A percentile compares a stretch with the other conserved stretches of the same genome.
phyloP scores from a whole-genome alignment of 2,888 invertebrate species.

The Yponomeuta cagnagella region DNA sequence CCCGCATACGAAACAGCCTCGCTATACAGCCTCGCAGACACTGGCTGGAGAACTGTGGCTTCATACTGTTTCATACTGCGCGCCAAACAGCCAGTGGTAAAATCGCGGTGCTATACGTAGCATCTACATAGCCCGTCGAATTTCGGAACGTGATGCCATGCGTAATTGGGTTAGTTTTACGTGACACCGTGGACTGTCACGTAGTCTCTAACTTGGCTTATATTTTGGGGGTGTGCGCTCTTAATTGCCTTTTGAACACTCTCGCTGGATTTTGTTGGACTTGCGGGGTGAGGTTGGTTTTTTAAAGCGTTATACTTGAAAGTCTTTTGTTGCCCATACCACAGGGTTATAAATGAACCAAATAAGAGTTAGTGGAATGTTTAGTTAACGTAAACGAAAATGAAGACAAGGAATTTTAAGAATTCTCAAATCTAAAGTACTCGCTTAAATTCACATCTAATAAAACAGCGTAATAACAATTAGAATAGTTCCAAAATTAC shows the following conservation, averaged over 20 bases:
- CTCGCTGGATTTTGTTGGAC: constrained; percentile 6
- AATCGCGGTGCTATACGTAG: background rate
- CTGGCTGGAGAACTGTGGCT: background rate
- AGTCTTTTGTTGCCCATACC: background rate
- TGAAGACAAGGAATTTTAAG: too few relatives aligned
- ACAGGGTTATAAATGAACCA: background rate
- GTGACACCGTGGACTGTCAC: constrained; percentile 59
- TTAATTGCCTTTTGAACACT: constrained; percentile 51
- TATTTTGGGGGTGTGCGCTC: constrained; percentile 49
- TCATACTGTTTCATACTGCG: background rate
- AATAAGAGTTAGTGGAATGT: too few relatives aligned
- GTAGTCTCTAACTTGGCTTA: constrained; percentile 34
- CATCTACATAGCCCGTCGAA: constrained; percentile 43
- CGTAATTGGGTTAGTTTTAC: constrained; percentile 73
- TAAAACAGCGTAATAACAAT: background rate
- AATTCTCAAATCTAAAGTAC: too few relatives aligned
- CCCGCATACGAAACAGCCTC: constrained; percentile 65
- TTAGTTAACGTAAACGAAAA: too few relatives aligned
- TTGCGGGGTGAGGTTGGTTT: background rate
- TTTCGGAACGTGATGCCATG: constrained; percentile 61
- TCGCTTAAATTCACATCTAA: too few relatives aligned
- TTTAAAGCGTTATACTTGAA: background rate
- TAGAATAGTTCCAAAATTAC: background rate
- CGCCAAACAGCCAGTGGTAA: background rate
- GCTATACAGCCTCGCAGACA: constrained; percentile 20